Evolutionary conservation across 2,888 invertebrate species (phyloP), one percentile per base, ranked within the genome.

Genomic region (Frankliniella fusca): DNA sequence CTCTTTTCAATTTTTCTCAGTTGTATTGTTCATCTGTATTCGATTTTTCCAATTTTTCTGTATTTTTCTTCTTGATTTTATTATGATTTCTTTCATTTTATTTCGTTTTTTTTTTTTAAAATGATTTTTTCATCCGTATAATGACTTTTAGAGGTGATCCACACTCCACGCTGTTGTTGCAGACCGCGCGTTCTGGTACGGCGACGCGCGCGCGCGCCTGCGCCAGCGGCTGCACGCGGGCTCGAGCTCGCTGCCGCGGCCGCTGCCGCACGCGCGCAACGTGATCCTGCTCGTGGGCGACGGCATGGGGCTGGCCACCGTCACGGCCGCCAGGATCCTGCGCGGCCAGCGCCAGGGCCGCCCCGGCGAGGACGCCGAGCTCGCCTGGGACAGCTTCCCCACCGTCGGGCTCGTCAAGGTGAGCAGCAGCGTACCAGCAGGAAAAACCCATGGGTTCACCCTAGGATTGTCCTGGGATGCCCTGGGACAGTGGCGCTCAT

Each of bases 241-340:
- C 23, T 54, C 54, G 54, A 20, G 18, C 18, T 2, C 83, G 81
- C 38, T 83, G 83, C n/a, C 82, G 83, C 38, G 82, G 82, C 81
- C 81, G 82, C 84, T 85, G 65, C 70, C 70, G 70, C 70, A 76
- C 70, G 90, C 90, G 82, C 92, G 92, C 87, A 93, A 93, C 88
- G 90, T 93, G 81, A 91, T 94, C 80, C 89, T 94, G 80, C 92
- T 93, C 85, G 91, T 94, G n/a, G 94, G 94, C 9, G 94, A 94
- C 88, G 94, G 94, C n/a, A 93, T 94, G 93, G 93, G 94, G 61
- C 87, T 93, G 85, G 91, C 93, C 27, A 93, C 94, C 0, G 90
- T 93, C 10, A 93, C 94, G 0, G 93, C 93, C 3, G 93, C 93
- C 1, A 89, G 94, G 84, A 93, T 94, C 83, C 90, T 93, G 81